Base-by-base conservation (phyloP, 1,140 invertebrate genomes). In the Diabrotica undecimpunctata region DNA sequence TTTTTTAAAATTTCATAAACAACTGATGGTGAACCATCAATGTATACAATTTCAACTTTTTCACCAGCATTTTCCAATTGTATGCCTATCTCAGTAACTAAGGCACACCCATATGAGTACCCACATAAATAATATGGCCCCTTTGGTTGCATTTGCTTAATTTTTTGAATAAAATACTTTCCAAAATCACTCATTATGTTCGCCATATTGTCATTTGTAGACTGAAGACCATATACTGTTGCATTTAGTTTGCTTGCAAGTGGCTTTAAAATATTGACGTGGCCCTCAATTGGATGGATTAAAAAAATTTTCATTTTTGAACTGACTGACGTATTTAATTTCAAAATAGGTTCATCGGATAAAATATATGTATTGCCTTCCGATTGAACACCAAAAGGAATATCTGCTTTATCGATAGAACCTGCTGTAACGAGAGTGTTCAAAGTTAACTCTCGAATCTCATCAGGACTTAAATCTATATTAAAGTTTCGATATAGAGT, bases 401-500 rank as follows among this genome's bases (percentile, higher is more conserved):
- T 46, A 46, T 46, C n/a, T 41, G 5, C 13, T 54, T 54, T 12
- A 10, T 61, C 35, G 8, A 7, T 41, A 5, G 46, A 59, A 37
- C 51, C 12, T 13, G 10, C 54, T 7, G 7, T 61, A 11, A 39
- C 53, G 7, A 69, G 46, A 37, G 62, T 46, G n/a, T 63, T 36
- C 5, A 69, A 25, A 9, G 61, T 66, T 25, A 69, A 36, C 0
- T 61, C 57, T 38, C 64, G 12, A 9, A 66, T 66, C 56, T 69
- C 67, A 6, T 65, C 61, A n/a, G 61, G 7, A 46, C 13, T 60
- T 13, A 63, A 52, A 11, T 65, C 61, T 0, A 69, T 62, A n/a
- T 66, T 84, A 74, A 81, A 86, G 59, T 86, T 83, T 61, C 85
- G 72, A 70, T 89, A 86, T 7, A 89, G 74, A 7, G 83, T 82